Evolutionary conservation across 2,888 invertebrate species (phyloP), one percentile per base, ranked within the genome.

Genomic region (Graphium colonna): DNA sequence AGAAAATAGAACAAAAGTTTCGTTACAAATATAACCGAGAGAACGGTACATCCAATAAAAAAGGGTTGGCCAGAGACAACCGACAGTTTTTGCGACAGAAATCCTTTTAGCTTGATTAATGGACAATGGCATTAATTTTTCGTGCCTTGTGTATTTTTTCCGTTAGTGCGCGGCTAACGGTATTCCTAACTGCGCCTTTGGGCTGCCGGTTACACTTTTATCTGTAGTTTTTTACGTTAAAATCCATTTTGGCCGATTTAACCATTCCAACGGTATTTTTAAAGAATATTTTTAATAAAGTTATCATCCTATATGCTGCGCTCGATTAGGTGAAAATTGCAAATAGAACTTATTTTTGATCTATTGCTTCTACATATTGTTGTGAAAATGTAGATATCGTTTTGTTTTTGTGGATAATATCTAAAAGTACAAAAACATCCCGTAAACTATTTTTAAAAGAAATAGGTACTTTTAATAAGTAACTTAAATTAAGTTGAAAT

Each of bases 21-120:
- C 72, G 85, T 82, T 81, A 76, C 65, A 85, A 78, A 84, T 84
- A 78, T 77, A 69, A 63, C 69, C 67, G 45, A 64, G 58, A 55
- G 75, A 86, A 85, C 85, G 82, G 86, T 73, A 75, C 66, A 55
- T 58, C 52, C 56, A 56, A 68, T 76, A 82, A 85, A 85, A 86
- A 86, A 83, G 84, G 83, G 84, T 84, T 83, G 62, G 53, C 60
- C 66, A 65, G 70, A 70, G 73, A 77, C 75, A 69, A 70, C 55
- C 65, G 60, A 63, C 56, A 67, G 69, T 79, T 82, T 83, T 80
- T 82, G 82, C 78, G 56, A 70, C 59, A 65, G 57, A 75, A 82
- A 80, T 79, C 79, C 79, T 71, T 82, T 83, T 83, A 80, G 73
- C 71, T 78, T 81, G 78, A 86, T 85, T 85, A 82, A 81, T 79